phyloP scores from a whole-genome alignment of 2,113 vertebrate genomes.

The Chlorodrepanis virens region DNA sequence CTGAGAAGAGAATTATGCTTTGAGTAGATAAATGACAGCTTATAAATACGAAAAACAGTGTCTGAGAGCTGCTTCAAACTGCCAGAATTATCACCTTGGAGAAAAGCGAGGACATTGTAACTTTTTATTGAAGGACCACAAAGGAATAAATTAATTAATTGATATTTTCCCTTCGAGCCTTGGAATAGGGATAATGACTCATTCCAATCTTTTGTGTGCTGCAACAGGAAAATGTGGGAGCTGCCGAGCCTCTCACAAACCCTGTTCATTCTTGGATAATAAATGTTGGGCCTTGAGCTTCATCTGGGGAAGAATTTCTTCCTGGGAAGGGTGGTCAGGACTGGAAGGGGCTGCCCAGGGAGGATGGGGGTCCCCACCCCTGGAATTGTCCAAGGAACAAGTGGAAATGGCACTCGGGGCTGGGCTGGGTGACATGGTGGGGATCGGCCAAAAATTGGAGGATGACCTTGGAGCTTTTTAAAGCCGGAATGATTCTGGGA shows the following conservation, averaged over 20 bases:
- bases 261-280: fast-evolving
- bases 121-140: neutral
- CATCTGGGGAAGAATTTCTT: neutral
- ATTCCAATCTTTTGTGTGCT: neutral
- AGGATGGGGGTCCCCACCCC: too few relatives aligned
- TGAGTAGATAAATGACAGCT: neutral
- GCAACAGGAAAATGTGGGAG: fast-evolving
- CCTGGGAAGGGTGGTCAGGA: neutral
- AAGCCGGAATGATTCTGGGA: too few relatives aligned
- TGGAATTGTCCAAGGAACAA: neutral
- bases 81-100: neutral
- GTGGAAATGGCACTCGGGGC: neutral
- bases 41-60: neutral
- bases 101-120: neutral
- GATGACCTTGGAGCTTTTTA: fast-evolving
- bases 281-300: neutral
- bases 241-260: fast-evolving
- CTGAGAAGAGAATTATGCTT: neutral
- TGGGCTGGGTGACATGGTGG: fast-evolving
- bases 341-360: neutral
- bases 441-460: fast-evolving
- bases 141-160: neutral
- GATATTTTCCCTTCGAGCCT: neutral
- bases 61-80: neutral
- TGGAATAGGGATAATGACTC: fast-evolving